Conservation (phyloP, 92 coral and sea anemone genomes). For the Hydrozoanthus gracilis region DNA sequence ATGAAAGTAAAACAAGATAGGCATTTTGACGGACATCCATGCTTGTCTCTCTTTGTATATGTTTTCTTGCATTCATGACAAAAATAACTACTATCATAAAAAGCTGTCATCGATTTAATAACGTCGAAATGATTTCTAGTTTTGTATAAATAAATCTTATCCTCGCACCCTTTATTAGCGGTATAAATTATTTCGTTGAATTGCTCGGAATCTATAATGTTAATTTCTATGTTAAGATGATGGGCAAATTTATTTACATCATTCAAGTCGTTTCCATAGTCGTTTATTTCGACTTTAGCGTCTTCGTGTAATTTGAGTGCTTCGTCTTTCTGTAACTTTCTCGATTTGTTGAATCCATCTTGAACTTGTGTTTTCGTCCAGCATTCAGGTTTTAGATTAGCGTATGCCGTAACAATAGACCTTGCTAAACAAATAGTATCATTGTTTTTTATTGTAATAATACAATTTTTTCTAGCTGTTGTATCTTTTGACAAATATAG, state of each 20-base stretch:
- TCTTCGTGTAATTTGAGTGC: conserved; percentile 39
- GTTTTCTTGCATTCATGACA: conserved; percentile 35
- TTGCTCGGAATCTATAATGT: conserved; percentile 17
- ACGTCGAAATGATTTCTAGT: too few species aligned
- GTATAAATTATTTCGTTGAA: too few species aligned
- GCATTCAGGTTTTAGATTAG: too few species aligned
- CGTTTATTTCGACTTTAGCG: too few species aligned
- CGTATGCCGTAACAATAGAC: too few species aligned
- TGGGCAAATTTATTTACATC: conserved; percentile 35
- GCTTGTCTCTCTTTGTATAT: conserved; percentile 14
- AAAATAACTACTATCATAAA: too few species aligned
- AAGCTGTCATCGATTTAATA: too few species aligned
- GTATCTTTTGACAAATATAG: conserved; percentile 45
- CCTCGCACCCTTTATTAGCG: too few species aligned
- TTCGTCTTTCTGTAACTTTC: conserved; percentile 43
- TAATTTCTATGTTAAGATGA: conserved; percentile 1
- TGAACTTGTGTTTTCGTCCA: too few species aligned
- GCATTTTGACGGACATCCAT: conserved; percentile 20
- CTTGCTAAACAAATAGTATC: conserved; percentile 36
- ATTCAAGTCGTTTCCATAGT: conserved; percentile 12
- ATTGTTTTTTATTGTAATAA: conserved; percentile 27
- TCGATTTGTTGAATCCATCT: too few species aligned
- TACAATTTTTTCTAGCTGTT: conserved; percentile 40
- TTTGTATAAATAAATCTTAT: too few species aligned
- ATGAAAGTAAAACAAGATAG: conserved; percentile 15